These are phyloP conservation scores for Heliconius hortense DNA, from an alignment of 2,888 invertebrate genomes.

Conservation along the genomic window DNA sequence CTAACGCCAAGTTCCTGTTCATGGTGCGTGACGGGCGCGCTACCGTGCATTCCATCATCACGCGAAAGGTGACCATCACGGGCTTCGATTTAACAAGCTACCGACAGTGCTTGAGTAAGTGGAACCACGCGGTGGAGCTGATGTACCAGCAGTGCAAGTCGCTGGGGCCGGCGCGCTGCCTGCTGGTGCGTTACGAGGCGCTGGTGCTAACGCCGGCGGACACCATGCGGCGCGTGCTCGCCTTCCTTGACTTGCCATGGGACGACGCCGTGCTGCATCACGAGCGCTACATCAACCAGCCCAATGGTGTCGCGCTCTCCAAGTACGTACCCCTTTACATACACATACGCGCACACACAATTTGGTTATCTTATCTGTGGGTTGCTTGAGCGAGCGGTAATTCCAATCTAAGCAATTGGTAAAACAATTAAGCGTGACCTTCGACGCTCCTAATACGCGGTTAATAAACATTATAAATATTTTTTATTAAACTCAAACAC, in stretches of 20 bases:
- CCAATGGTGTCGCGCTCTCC: slow-evolving; percentile 96
- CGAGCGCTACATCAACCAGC: slow-evolving; percentile 97
- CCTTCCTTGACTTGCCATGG: slow-evolving; percentile 96
- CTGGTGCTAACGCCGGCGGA: slow-evolving; percentile 95
- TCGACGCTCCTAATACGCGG: not conserved
- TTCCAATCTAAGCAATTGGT: slow-evolving; percentile 9
- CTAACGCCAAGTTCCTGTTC: slow-evolving; percentile 98
- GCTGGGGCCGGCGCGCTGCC: slow-evolving; percentile 88
- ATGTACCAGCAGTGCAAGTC: slow-evolving; percentile 97
- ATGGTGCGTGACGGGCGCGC: slow-evolving; percentile 99
- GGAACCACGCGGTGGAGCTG: slow-evolving; percentile 96
- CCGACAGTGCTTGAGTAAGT: slow-evolving; percentile 96
- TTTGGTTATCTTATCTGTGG: not conserved
- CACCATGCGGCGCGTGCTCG: slow-evolving; percentile 93
- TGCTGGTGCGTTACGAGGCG: slow-evolving; percentile 97
- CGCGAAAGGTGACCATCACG: slow-evolving; percentile 92
- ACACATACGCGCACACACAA: not conserved
- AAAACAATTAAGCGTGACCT: slow-evolving; percentile 7
- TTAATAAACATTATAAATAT: not conserved
- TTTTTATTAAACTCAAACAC: not conserved
- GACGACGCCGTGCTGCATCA: slow-evolving; percentile 97
- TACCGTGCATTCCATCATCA: slow-evolving; percentile 98
- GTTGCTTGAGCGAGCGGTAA: not conserved
- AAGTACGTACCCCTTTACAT: slow-evolving; percentile 82
- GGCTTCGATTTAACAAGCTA: slow-evolving; percentile 97